Conservation (phyloP, 2,797 vertebrate genomes). For the Enteromius argenteus region DNA sequence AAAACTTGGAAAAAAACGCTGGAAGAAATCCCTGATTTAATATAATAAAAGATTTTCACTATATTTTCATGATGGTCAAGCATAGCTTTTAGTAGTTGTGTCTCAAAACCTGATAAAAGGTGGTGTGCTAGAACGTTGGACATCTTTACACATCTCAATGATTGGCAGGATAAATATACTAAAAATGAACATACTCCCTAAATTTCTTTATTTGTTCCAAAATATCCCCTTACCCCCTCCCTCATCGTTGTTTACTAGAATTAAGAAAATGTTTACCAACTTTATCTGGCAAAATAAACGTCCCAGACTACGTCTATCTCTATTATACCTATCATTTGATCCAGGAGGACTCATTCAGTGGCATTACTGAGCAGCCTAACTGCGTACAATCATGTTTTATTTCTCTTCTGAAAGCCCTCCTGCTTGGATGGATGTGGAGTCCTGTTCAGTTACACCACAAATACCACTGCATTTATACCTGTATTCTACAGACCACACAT, state of each 20-base stretch:
- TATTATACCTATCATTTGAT: background rate
- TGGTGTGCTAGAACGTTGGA: background rate
- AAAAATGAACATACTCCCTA: slow-evolving; percentile 41
- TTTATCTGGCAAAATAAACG: background rate
- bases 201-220: background rate
- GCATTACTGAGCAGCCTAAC: background rate
- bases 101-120: background rate
- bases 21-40: background rate
- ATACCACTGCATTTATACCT: background rate
- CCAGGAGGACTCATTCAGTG: background rate
- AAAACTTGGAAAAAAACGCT: background rate
- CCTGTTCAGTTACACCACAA: background rate
- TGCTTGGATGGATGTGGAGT: background rate
- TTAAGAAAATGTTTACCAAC: background rate
- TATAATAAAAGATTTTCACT: background rate
- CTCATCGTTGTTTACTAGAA: background rate
- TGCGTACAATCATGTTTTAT: background rate
- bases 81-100: background rate
- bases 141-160: slow-evolving; percentile 29
- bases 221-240: background rate
- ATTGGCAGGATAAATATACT: slow-evolving; percentile 33
- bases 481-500: background rate
- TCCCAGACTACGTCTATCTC: background rate
- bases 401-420: background rate
- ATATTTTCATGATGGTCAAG: background rate